Evolutionary conservation across 1,140 invertebrate genomes (phyloP).

Genomic region (Drosophila orosa): DNA sequence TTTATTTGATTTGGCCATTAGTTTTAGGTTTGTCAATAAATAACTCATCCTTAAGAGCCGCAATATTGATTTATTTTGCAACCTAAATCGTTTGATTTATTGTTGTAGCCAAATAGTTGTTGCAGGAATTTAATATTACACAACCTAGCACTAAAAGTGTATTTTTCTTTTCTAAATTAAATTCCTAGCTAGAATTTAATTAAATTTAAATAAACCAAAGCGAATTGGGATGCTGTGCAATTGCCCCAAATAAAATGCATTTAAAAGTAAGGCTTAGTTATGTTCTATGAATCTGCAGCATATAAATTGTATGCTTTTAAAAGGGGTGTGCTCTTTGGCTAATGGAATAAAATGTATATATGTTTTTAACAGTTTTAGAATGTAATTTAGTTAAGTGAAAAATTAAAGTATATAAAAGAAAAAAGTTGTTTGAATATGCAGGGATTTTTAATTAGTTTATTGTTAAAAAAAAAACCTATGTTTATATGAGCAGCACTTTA

Average conservation of each 20-base stretch:
- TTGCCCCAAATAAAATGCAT: conserved; percentile 1
- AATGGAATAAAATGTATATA: neutral
- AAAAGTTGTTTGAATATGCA: neutral
- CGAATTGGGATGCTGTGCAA: neutral
- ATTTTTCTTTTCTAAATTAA: too few relatives aligned
- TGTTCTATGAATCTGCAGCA: neutral
- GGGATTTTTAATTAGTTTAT: conserved; percentile 1
- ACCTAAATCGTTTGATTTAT: neutral
- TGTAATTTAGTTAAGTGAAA: neutral
- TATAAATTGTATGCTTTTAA: neutral
- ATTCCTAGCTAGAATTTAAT: neutral
- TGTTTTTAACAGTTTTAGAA: neutral
- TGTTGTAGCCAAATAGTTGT: neutral
- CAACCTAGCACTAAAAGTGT: neutral
- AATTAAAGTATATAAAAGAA: neutral
- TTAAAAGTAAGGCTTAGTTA: conserved; percentile 1
- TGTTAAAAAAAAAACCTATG: neutral
- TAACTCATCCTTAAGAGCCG: too few relatives aligned
- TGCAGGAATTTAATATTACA: neutral
- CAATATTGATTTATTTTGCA: neutral
- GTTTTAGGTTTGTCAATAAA: neutral
- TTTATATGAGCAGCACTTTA: neutral
- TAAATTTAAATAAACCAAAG: neutral
- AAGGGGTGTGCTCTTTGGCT: conserved; percentile 12
- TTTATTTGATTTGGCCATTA: neutral